Percentiles rank a stretch among this genome's conserved stretches.
These are phyloP conservation scores for Idaea aversata DNA, from an alignment of 2,888 invertebrate species.

Conservation along the genomic window DNA sequence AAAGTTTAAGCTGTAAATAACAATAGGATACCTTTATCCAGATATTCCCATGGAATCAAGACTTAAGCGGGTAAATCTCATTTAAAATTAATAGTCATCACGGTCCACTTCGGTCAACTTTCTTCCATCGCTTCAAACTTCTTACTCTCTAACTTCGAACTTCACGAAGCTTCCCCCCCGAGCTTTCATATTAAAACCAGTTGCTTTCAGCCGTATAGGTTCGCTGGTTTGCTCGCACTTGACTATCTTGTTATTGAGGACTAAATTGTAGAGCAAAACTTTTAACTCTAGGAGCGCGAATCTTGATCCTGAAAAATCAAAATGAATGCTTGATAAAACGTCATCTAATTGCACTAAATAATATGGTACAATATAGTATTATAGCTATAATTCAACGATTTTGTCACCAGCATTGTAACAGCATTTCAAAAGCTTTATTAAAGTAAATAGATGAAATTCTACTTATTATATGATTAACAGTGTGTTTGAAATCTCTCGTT, in stretches of 20 bases:
- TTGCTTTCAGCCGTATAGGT: conserved; percentile 48
- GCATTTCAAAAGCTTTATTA: too few species aligned
- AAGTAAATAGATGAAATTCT: too few species aligned
- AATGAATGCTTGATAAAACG: neutral
- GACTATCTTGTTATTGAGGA: conserved; percentile 54
- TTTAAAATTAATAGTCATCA: neutral
- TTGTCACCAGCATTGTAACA: too few species aligned
- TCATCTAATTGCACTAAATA: too few species aligned
- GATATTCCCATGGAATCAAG: too few species aligned
- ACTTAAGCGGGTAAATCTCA: too few species aligned
- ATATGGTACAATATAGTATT: too few species aligned
- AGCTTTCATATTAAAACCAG: conserved; percentile 45
- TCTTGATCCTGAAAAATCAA: conserved; percentile 20
- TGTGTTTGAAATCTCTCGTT: too few species aligned
- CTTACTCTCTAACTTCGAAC: conserved; percentile 34
- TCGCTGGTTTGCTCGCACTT: conserved; percentile 56
- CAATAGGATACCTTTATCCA: too few species aligned
- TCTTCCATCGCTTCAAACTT: neutral
- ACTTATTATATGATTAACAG: too few species aligned
- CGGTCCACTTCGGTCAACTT: neutral
- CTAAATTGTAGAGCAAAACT: conserved; percentile 49
- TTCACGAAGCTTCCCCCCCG: conserved; percentile 52
- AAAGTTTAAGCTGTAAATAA: too few species aligned
- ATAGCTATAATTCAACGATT: too few species aligned
- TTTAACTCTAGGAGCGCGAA: conserved; percentile 54